Percentiles rank a stretch among this genome's conserved stretches.
Evolutionary conservation across 2,113 vertebrate species (phyloP).

Genomic region (Cisticola juncidis): DNA sequence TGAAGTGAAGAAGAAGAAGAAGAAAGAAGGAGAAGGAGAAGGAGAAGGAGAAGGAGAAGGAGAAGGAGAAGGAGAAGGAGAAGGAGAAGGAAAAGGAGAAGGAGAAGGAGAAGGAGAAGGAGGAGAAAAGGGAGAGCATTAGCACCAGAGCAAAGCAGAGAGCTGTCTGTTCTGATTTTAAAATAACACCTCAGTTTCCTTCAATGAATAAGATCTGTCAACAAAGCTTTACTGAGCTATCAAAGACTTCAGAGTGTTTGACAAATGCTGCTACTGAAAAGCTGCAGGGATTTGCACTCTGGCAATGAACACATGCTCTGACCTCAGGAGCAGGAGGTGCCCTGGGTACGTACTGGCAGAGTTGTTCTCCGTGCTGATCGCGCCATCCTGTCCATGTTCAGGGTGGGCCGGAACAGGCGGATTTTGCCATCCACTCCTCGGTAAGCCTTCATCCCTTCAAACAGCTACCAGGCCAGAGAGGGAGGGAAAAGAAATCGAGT

Average conservation of each 20-base stretch:
- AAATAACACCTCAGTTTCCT: background rate
- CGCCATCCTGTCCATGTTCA: slow-evolving; percentile 88
- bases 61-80: no score
- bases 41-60: no score
- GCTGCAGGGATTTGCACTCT: background rate
- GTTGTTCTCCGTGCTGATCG: slow-evolving; percentile 80
- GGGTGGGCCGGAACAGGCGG: slow-evolving; percentile 85
- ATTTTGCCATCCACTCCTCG: slow-evolving; percentile 83
- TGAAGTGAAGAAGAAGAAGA: no score
- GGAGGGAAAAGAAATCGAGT: background rate
- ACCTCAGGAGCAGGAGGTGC: background rate
- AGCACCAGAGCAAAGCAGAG: background rate
- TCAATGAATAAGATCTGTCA: background rate
- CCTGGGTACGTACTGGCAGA: slow-evolving; percentile 79
- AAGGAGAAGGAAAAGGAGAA: no score
- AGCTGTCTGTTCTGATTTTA: background rate
- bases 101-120: no score
- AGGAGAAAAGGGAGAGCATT: background rate
- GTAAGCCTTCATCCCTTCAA: slow-evolving; percentile 91
- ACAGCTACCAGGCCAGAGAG: slow-evolving; percentile 73
- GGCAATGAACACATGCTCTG: background rate
- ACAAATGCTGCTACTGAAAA: background rate
- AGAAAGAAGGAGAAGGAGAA: no score
- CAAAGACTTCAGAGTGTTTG: background rate
- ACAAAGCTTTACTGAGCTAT: background rate